These are phyloP conservation scores for Zaprionus nigranus DNA, from an alignment of 1,140 invertebrate genomes.

Conservation along the genomic window DNA sequence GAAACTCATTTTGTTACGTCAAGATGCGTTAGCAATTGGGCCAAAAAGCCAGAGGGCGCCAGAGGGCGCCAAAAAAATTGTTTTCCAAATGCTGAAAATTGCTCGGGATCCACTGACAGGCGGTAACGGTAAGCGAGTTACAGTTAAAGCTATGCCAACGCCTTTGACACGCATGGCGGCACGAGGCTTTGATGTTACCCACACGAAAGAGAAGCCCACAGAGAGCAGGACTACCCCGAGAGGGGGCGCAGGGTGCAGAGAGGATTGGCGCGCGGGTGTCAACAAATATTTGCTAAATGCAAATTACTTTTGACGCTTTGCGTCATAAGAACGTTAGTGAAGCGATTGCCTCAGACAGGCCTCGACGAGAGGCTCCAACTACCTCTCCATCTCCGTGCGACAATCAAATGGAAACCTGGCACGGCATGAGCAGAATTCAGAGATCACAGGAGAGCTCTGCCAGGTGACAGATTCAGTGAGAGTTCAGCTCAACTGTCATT, in stretches of 20 bases:
- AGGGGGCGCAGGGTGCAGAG: constrained; percentile 5
- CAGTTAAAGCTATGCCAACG: constrained; percentile 75
- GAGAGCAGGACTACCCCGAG: not conserved
- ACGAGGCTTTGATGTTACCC: constrained; percentile 67
- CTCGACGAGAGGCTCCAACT: constrained; percentile 18
- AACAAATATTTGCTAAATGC: constrained; percentile 77
- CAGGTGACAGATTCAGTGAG: constrained; percentile 30
- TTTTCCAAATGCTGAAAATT: constrained; percentile 30
- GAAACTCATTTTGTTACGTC: constrained; percentile 63
- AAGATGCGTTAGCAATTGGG: constrained; percentile 47
- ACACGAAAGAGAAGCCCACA: constrained; percentile 3
- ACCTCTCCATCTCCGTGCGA: not conserved
- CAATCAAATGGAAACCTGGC: constrained; percentile 28
- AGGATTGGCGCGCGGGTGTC: constrained; percentile 14
- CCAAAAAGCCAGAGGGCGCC: too few relatives aligned
- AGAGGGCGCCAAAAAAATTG: constrained; percentile 37
- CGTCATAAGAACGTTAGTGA: constrained; percentile 60
- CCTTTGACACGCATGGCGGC: constrained; percentile 75
- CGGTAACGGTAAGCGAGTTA: constrained; percentile 60
- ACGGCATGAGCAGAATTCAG: constrained; percentile 8
- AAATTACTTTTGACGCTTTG: constrained; percentile 79
- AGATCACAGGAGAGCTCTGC: constrained; percentile 28
- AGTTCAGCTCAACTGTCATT: constrained; percentile 3
- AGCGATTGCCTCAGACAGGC: constrained; percentile 61
- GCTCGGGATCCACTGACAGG: constrained; percentile 37